Conservation (phyloP, 2,888 invertebrate species). For the Limnephilus lunatus region DNA sequence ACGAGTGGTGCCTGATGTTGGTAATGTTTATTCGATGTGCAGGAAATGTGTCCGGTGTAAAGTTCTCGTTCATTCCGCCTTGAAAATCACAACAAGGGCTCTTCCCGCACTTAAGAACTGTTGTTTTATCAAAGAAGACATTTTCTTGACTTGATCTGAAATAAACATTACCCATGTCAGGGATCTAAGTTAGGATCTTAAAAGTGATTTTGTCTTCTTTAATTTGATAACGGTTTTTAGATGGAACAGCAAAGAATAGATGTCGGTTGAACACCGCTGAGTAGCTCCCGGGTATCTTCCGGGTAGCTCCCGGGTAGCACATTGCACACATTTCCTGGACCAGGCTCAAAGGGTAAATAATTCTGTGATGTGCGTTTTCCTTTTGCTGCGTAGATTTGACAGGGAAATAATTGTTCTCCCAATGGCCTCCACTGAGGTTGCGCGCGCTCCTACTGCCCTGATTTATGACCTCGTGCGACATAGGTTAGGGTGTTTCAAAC, state of each 20-base stretch:
- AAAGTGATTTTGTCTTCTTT: slow-evolving; percentile 34
- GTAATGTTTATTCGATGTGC: neutral
- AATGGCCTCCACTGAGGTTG: neutral
- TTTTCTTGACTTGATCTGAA: slow-evolving; percentile 18
- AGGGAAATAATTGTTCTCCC: neutral
- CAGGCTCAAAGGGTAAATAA: neutral
- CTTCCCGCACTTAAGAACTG: slow-evolving; percentile 23
- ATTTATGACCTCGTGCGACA: neutral
- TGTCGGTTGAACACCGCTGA: neutral
- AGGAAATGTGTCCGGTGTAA: neutral
- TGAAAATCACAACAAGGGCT: neutral
- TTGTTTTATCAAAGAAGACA: slow-evolving; percentile 47
- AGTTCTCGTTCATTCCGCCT: neutral
- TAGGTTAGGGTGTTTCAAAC: too few relatives aligned
- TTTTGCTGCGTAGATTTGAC: neutral
- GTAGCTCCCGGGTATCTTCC: neutral
- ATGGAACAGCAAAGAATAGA: slow-evolving; percentile 14
- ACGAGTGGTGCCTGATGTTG: neutral
- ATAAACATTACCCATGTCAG: slow-evolving; percentile 53
- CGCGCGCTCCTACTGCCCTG: neutral
- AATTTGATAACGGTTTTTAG: slow-evolving; percentile 49
- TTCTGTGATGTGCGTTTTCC: neutral
- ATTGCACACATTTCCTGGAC: slow-evolving; percentile 6
- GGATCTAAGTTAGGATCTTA: neutral
- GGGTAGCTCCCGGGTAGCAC: neutral